Base-by-base conservation (phyloP, 2,888 invertebrate species). In the Sussaba pulchella region DNA sequence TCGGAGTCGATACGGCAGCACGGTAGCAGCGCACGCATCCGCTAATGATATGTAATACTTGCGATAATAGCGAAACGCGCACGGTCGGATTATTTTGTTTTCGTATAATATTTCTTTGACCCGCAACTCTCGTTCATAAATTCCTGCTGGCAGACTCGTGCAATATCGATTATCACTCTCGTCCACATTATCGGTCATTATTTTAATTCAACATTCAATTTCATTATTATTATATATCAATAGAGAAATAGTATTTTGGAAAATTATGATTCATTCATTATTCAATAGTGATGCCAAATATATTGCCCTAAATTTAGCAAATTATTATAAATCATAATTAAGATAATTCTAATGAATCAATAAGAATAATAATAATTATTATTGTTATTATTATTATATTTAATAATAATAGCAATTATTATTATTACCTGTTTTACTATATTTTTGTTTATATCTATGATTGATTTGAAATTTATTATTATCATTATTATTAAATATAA, bases 121-220 rank as follows among this genome's bases (percentile, higher is more conserved):
- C 31, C 47, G 66, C 45, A 26, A 57, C 54, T 66, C 70, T 61
- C 80, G 76, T 80, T 80, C 71, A 80, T 67, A 61, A 76, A 54
- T 41, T 52, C 5, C 31, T 54, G 36, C 71, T 21, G 64, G 52
- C 21, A 50, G 61, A 19, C 59, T 67, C 75, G 71, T 76, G 71
- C 71, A 63, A 76, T 54, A 54, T 63, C 71, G 54, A 71, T 67
- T 50, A 45, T 66, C 61, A 36, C 45, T 41, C 59, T 24, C 41
- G 21, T 19, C 39, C 47, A 24, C n/a, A 57, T 47, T 61, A 64
- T 21, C 43, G 31, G 45, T 70, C 21, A 50, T 24, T n/a, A 69
- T 69, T 61, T 39, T n/a, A 39, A 52, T n/a, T 1, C 19, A 19
- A 47, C 9, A n/a, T 12, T 8, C 39, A n/a, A 39, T 14, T 8